Base-by-base conservation (phyloP, 2,888 invertebrate species). In the Xestia c-nigrum region DNA sequence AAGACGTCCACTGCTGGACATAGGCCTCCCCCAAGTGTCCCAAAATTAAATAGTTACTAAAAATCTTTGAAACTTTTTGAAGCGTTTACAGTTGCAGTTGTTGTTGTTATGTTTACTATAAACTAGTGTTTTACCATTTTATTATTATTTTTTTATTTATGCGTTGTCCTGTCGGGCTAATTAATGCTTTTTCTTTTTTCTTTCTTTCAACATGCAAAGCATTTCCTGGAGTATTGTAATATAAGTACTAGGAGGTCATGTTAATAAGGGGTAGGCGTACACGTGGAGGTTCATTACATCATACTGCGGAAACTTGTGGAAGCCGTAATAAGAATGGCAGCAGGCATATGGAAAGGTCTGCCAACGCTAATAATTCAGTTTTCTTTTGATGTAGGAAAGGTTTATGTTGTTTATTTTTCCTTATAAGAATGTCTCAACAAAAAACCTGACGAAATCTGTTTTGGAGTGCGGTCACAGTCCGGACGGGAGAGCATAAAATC, bases 221-320 rank as follows among this genome's bases (percentile, higher is more conserved):
- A n/a, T 64, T n/a, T 43, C 63, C 1, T 64, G 14, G 1, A 43
- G 14, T 7, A 40, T 63, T 21, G 21, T 63, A 63, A 40, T 63
- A 12, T 0, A 63, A 64, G 64, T 64, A 43, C 43, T 5, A 64
- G 50, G 40, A 50, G 40, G 47, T 72, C 46, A n/a, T 31, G 24
- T 12, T 6, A 43, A 24, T 47, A 46, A 57, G 21, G 21, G 31
- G 55, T 57, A 65, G 55, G 47, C 31, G 75, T n/a, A 21, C 47
- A 65, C 31, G 47, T 65, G 76, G 40, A 10, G n/a, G 31, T 9
- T 43, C 14, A 21, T 75, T 66, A 76, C 65, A 76, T 76, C 43
- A 76, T 50, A 76, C 76, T 66, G 76, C 76, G 76, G 76, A 59
- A 65, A 50, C 16, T 57, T 65, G 40, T 52, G 19, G 46, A 52